phyloP scores from a whole-genome alignment of 2,797 vertebrate genomes.

The Acanthiza pusilla region DNA sequence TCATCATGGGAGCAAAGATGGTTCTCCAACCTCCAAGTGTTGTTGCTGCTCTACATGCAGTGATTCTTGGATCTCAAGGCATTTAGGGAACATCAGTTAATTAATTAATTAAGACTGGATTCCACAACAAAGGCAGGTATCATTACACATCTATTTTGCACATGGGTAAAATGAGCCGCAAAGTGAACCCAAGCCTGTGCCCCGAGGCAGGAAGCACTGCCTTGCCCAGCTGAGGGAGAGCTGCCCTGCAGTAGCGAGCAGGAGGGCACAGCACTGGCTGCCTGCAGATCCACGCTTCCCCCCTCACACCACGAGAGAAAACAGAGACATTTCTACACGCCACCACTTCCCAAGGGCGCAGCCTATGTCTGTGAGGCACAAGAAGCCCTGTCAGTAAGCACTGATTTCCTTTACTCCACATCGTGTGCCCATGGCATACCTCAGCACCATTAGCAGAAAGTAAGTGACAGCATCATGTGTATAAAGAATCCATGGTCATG shows the following conservation, averaged over 20 bases:
- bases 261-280: not conserved
- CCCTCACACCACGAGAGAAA: fast-evolving
- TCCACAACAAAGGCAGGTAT: conserved; percentile 47
- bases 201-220: not conserved
- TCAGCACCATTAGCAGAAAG: not conserved
- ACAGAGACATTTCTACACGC: not conserved
- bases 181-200: not conserved
- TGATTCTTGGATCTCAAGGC: conserved; percentile 13
- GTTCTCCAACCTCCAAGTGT: not conserved
- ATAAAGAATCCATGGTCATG: fast-evolving
- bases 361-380: not conserved
- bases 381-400: not conserved
- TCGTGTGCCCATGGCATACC: fast-evolving
- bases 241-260: fast-evolving
- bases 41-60: not conserved
- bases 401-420: not conserved
- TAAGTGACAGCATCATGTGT: not conserved
- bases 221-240: not conserved
- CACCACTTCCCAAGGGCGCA: not conserved
- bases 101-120: conserved; percentile 47
- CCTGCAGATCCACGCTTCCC: not conserved
- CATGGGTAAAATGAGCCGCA: not conserved
- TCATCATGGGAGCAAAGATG: not conserved
- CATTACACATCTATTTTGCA: conserved; percentile 17
- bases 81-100: conserved; percentile 40